Evolutionary conservation across 2,113 vertebrate genomes (phyloP).

Genomic region (Scomber colias): DNA sequence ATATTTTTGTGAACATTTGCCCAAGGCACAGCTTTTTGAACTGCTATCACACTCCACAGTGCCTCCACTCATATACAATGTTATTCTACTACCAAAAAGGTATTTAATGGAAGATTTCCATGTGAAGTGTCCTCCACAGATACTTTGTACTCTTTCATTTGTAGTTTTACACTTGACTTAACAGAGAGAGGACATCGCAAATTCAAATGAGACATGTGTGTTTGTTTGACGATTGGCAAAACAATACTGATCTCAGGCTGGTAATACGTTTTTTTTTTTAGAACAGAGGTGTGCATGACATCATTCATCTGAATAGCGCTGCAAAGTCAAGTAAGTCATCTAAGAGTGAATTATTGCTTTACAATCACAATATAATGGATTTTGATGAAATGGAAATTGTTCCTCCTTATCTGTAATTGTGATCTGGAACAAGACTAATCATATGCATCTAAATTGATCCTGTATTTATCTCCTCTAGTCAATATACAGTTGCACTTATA

Average conservation of each 20-base stretch:
- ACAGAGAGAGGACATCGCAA: background rate
- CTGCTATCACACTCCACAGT: slow-evolving; percentile 5
- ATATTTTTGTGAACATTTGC: slow-evolving; percentile 17
- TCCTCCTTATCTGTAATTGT: background rate
- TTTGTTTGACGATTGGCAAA: slow-evolving; percentile 30
- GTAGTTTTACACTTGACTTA: background rate
- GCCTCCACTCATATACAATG: slow-evolving; percentile 15
- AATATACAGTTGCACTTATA: background rate
- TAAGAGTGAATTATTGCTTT: background rate
- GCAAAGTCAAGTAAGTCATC: slow-evolving; percentile 18
- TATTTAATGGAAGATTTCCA: slow-evolving; percentile 24
- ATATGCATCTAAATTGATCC: background rate
- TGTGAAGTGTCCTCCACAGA: slow-evolving; percentile 20
- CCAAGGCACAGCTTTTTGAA: slow-evolving; percentile 23
- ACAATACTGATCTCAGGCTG: background rate
- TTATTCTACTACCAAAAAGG: slow-evolving; percentile 3
- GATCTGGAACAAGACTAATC: background rate
- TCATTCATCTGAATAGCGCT: background rate
- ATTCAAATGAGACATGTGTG: slow-evolving; percentile 1
- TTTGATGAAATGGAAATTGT: background rate
- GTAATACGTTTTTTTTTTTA: background rate
- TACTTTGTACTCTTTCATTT: background rate
- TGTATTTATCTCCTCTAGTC: background rate
- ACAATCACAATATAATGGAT: background rate
- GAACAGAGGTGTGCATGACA: background rate